phyloP scores from a whole-genome alignment of 2,888 invertebrate species.

The Pocota personata region DNA sequence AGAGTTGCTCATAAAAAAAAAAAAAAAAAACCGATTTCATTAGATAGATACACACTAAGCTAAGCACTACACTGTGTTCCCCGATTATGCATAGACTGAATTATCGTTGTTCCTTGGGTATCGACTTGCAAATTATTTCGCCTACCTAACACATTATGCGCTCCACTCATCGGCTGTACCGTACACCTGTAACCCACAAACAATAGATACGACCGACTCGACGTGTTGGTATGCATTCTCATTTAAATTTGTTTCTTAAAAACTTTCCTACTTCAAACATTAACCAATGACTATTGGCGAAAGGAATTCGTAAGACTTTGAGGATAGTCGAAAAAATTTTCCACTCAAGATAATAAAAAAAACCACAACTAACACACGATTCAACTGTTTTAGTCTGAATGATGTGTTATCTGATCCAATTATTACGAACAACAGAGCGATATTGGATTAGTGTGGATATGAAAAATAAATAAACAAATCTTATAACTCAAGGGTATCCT shows the following conservation, averaged over 20 bases:
- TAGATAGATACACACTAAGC: neutral
- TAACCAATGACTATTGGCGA: neutral
- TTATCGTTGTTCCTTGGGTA: neutral
- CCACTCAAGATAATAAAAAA: neutral
- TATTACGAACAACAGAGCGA: neutral
- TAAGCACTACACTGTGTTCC: neutral
- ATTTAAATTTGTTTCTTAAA: neutral
- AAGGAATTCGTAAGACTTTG: neutral
- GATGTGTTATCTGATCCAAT: neutral
- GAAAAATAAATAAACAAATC: neutral
- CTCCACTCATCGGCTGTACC: neutral
- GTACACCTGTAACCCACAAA: neutral
- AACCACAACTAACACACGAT: neutral
- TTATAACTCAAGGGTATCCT: neutral
- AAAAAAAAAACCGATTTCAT: neutral
- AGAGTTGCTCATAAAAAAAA: neutral
- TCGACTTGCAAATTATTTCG: neutral
- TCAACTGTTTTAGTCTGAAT: neutral
- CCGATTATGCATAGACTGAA: neutral
- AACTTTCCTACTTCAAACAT: neutral
- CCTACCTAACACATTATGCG: neutral
- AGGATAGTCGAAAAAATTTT: slow-evolving; percentile 1
- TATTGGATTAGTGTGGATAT: neutral
- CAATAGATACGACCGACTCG: neutral
- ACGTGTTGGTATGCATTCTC: slow-evolving; percentile 45